Evolutionary conservation across 2,888 invertebrate genomes (phyloP).

Genomic region (Creontiades dilutus): DNA sequence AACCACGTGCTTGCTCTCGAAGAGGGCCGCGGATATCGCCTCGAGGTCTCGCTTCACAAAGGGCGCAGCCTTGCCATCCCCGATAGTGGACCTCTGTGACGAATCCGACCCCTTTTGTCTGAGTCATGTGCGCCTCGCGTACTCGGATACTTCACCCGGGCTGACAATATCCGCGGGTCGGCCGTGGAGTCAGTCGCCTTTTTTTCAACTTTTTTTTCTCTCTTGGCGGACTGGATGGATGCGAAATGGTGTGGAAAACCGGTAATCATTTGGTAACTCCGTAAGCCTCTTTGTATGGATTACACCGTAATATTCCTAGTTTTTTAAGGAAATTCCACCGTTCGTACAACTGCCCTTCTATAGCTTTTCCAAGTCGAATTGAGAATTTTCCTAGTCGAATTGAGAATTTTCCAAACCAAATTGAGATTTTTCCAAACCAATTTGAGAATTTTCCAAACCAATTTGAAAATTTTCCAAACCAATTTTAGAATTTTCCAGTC

Average conservation of each 20-base stretch:
- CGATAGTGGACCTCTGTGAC: conserved; percentile 60
- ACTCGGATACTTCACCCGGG: conserved; percentile 43
- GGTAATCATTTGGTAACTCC: neutral
- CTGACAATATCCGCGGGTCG: conserved; percentile 17
- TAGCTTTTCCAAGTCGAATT: no score
- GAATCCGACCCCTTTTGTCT: conserved; percentile 55
- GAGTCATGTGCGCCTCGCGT: conserved; percentile 60
- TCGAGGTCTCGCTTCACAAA: conserved; percentile 61
- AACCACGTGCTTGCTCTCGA: conserved; percentile 55
- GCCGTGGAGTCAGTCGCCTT: neutral
- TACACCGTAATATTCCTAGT: no score
- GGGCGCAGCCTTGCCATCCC: conserved; percentile 54
- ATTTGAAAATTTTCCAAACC: no score
- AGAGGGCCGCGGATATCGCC: conserved; percentile 55
- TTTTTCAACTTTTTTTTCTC: neutral
- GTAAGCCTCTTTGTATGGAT: no score
- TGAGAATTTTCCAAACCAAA: no score
- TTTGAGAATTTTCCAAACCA: no score
- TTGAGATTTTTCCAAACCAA: no score
- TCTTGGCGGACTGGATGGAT: neutral
- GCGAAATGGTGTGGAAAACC: neutral
- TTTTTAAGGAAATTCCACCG: no score
- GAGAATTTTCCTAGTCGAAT: no score
- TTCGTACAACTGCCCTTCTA: no score
- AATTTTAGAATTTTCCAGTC: no score